Conservation (phyloP, 2,888 invertebrate genomes). For the Stegophylla sp. region DNA sequence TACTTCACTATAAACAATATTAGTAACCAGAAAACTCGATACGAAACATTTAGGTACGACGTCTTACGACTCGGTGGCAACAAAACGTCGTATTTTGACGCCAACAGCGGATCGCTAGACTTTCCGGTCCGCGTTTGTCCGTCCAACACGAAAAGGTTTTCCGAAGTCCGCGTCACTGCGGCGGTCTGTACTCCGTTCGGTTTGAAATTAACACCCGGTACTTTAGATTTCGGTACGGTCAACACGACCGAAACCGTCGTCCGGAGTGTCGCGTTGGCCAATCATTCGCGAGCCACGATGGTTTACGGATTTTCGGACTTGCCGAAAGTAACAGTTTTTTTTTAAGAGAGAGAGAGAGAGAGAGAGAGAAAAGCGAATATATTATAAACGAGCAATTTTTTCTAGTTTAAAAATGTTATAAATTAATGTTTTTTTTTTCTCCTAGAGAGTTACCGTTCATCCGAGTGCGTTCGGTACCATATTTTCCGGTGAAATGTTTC, state of each 20-base stretch:
- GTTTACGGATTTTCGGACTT: conserved; percentile 60
- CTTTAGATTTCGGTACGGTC: conserved; percentile 60
- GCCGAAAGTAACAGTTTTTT: conserved; percentile 60
- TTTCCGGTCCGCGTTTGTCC: conserved; percentile 24
- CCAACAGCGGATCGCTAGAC: background rate
- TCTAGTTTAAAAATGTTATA: no score
- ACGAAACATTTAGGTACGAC: conserved; percentile 8
- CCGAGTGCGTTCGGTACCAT: conserved; percentile 60
- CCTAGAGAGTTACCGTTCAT: conserved; percentile 60
- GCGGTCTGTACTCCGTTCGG: conserved; percentile 59
- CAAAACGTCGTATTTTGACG: background rate
- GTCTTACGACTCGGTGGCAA: background rate
- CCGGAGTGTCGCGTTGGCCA: conserved; percentile 57
- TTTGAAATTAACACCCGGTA: conserved; percentile 57
- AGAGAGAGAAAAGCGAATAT: no score
- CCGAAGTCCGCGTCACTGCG: conserved; percentile 39
- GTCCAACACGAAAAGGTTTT: background rate
- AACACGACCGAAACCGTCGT: conserved; percentile 60
- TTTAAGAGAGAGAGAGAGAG: no score
- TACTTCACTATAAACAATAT: no score
- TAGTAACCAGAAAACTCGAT: no score
- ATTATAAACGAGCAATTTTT: no score
- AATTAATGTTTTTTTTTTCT: background rate
- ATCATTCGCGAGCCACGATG: conserved; percentile 59
- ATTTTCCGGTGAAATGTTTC: conserved; percentile 59